A percentile compares a stretch with the other conserved stretches of the same genome.
These are phyloP conservation scores for Thymallus thymallus DNA, from an alignment of 2,113 vertebrate species.

Conservation along the genomic window DNA sequence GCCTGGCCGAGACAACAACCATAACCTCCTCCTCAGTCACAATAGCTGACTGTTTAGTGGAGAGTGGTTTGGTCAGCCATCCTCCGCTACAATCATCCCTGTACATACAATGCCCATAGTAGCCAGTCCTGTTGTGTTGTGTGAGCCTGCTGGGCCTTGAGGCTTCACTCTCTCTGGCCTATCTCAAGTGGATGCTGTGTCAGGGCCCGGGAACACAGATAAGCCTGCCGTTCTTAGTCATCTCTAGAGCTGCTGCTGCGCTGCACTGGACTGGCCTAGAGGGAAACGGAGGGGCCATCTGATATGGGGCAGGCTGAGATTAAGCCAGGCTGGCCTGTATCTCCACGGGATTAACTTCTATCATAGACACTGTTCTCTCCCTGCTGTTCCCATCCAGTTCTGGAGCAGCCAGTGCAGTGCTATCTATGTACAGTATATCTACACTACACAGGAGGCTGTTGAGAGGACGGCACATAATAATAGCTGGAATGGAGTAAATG, in stretches of 20 bases:
- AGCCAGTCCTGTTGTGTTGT: slow-evolving; percentile 5
- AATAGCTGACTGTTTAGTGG: neutral
- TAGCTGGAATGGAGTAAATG: too few relatives aligned
- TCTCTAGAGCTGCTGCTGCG: slow-evolving; percentile 51
- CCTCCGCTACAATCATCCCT: neutral
- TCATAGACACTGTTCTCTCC: slow-evolving; percentile 21
- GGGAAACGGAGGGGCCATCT: neutral
- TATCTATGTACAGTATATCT: slow-evolving; percentile 3
- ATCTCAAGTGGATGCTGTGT: slow-evolving; percentile 77
- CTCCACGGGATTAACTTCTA: slow-evolving; percentile 53
- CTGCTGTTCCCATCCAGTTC: slow-evolving; percentile 31
- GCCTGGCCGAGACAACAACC: neutral
- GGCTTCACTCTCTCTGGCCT: slow-evolving; percentile 55
- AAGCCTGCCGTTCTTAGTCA: slow-evolving; percentile 54
- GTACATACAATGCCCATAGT: neutral
- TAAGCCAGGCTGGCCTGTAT: slow-evolving; percentile 27
- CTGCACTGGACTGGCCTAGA: slow-evolving; percentile 20
- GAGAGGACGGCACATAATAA: too few relatives aligned
- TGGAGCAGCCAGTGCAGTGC: slow-evolving; percentile 16
- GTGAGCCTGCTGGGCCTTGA: slow-evolving; percentile 38
- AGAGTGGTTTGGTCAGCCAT: neutral
- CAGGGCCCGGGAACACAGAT: slow-evolving; percentile 72
- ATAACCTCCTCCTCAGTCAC: neutral
- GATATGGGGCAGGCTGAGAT: slow-evolving; percentile 13
- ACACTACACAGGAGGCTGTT: slow-evolving; percentile 1